These are phyloP conservation scores for Cyprinella venusta DNA, from an alignment of 2,797 vertebrate genomes.

Conservation along the genomic window DNA sequence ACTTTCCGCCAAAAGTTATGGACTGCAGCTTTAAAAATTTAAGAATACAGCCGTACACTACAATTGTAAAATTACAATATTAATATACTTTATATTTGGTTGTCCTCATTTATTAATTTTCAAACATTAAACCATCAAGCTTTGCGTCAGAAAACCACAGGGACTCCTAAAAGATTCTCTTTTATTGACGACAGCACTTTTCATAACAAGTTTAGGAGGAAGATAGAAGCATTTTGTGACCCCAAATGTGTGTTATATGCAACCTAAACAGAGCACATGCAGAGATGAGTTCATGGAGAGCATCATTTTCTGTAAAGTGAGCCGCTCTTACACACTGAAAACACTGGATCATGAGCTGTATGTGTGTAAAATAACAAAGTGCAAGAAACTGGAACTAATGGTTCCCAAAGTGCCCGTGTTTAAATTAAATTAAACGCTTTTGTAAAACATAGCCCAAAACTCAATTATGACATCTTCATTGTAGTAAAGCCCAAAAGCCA, in stretches of 20 bases:
- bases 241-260: neutral
- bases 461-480: neutral
- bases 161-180: neutral
- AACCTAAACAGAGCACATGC: neutral
- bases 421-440: neutral
- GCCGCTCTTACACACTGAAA: neutral
- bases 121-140: neutral
- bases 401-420: neutral
- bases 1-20: neutral
- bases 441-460: neutral
- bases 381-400: neutral
- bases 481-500: constrained; percentile 2
- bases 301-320: neutral
- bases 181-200: neutral
- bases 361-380: too few relatives aligned
- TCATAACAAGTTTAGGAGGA: neutral
- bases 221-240: neutral
- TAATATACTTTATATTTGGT: neutral
- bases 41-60: neutral
- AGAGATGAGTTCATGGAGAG: neutral
- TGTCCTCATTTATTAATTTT: neutral
- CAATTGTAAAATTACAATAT: neutral
- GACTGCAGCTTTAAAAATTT: too few relatives aligned
- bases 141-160: neutral
- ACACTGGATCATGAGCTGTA: neutral